Conservation (phyloP, 2,797 vertebrate species). For the Alectoris magna region DNA sequence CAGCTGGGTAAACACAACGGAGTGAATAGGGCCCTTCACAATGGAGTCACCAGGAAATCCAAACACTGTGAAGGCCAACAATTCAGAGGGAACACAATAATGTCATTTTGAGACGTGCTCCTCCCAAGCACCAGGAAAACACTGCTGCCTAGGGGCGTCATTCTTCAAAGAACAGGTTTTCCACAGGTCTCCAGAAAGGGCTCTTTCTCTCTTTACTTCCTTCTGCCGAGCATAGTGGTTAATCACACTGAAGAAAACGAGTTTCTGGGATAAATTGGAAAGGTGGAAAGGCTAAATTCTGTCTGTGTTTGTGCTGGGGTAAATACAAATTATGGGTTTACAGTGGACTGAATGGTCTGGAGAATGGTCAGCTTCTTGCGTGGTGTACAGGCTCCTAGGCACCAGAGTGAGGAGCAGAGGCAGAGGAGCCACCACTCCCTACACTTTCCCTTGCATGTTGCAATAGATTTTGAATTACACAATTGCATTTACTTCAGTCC, state of each 20-base stretch:
- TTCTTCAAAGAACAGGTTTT: not conserved
- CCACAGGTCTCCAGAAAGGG: not conserved
- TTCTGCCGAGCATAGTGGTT: not conserved
- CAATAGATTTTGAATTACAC: not conserved
- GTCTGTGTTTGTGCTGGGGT: rapidly evolving
- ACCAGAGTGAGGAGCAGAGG: not conserved
- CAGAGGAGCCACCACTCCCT: not conserved
- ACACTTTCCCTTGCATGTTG: not conserved
- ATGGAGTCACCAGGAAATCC: conserved; percentile 51
- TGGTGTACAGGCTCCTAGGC: not conserved
- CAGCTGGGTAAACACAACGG: conserved; percentile 69
- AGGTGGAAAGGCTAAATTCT: not conserved
- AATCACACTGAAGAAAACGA: not conserved
- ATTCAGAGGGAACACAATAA: not conserved
- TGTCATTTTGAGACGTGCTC: not conserved
- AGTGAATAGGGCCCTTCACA: conserved; percentile 48
- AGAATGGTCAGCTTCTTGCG: not conserved
- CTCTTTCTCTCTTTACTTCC: not conserved
- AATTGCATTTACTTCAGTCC: not conserved
- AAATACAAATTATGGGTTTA: not conserved
- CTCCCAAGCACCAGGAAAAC: conserved; percentile 24
- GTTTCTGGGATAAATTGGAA: not conserved
- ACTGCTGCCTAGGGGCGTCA: not conserved
- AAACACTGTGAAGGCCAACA: conserved; percentile 34
- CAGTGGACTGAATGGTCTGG: not conserved